Conservation (phyloP, 2,113 vertebrate genomes). For the Neopipo cinnamomea region DNA sequence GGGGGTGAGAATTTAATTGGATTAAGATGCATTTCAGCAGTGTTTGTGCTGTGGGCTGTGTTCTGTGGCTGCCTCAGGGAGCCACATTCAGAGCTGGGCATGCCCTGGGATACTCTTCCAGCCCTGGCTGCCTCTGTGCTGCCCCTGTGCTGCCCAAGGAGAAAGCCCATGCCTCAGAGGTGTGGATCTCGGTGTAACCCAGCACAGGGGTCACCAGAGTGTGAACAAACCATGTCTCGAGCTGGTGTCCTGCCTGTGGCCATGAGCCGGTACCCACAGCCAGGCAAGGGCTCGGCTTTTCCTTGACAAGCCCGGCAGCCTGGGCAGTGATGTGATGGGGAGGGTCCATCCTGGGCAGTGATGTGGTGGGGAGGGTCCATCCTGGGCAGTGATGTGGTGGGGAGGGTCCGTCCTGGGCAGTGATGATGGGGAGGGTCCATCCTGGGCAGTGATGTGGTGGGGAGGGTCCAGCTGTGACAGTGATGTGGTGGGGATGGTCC, state of each 20-base stretch:
- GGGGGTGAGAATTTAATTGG: neutral
- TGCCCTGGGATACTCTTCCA: neutral
- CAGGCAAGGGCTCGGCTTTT: neutral
- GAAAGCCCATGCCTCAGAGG: neutral
- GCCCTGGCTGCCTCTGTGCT: neutral
- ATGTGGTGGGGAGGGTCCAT: neutral
- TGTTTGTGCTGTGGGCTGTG: neutral
- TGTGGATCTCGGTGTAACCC: neutral
- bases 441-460: neutral
- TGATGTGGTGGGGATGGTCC: neutral
- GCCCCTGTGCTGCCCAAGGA: neutral
- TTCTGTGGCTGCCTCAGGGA: neutral
- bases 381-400: neutral
- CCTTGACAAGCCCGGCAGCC: neutral
- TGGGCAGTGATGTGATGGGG: neutral
- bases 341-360: neutral
- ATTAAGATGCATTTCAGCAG: neutral
- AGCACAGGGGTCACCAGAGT: neutral
- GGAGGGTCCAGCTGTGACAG: neutral
- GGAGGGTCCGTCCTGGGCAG: no score
- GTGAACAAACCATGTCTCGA: rapidly evolving
- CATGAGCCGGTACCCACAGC: rapidly evolving
- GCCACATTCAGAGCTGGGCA: neutral
- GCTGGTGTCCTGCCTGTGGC: neutral
- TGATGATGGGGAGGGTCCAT: neutral